Evolutionary conservation across 1,140 invertebrate species (phyloP), one percentile per base, ranked within the genome.

Genomic region (Rhagoletis pomonella): DNA sequence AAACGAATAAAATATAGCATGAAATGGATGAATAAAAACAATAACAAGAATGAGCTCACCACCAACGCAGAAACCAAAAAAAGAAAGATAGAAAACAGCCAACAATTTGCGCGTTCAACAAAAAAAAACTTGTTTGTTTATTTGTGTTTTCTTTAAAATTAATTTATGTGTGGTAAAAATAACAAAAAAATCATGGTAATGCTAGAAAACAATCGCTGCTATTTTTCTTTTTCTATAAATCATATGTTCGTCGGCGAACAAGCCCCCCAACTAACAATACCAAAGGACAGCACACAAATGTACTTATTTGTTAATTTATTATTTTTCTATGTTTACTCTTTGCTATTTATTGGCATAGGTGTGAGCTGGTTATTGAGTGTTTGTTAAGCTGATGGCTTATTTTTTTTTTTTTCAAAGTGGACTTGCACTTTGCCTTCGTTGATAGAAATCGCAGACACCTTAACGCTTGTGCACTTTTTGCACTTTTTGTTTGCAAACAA

Each of bases 1-100:
- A 9, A 81, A 81, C 19, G 1, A 60, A 86, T 65, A 86, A 86
- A 86, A 65, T 42, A 86, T n/a, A 86, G 10, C 29, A 62, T 44
- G 42, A 62, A 86, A 42, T 86, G 47, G 5, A 47, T n/a, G 29
- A 86, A 86, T 67, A 86, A 47, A 86, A 86, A 86, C 86, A 86
- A 86, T 65, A 86, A 86, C 86, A 86, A 86, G 44, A 47, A 86
- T 65, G 62, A 81, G n/a, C 73, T 81, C 73, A 81, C 10, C 47
- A 19, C 3, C 73, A 29, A 12, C 29, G 6, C 17, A 55, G 5
- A 4, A 81, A 55, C 67, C 29, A 69, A 69, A 47, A 44, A 29
- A 29, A 29, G 1, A 29, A 29, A 29, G 29, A 29, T 29, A 29
- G 5, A 10, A 69, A 29, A 55, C 19, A 73, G 6, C 3, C 10